Percentiles rank a stretch among this genome's conserved stretches.
phyloP scores from a whole-genome alignment of 23 tunicate species.

The Oikopleura dioica region DNA sequence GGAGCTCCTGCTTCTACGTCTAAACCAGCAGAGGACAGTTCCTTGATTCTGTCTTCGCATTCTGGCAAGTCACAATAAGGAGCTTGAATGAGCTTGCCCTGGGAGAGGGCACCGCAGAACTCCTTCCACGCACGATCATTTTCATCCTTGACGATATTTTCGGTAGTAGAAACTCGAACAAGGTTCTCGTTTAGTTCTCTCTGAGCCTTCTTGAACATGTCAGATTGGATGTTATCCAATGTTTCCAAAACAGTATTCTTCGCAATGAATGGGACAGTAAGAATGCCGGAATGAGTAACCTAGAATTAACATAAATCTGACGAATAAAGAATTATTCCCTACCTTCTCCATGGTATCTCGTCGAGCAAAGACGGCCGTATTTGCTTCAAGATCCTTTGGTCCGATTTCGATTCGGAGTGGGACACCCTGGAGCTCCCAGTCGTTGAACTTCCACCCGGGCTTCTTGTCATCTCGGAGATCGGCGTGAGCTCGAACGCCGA shows the following conservation, averaged over 20 bases:
- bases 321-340: no score
- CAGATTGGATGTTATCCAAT: no score
- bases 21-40: conserved; percentile 42
- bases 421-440: conserved; percentile 92
- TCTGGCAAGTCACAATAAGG: conserved; percentile 45
- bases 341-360: conserved; percentile 44
- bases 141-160: no score
- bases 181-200: no score
- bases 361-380: conserved; percentile 25
- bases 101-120: no score
- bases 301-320: background rate
- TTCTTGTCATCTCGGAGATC: conserved; percentile 50
- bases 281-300: background rate
- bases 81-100: conserved; percentile 90
- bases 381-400: conserved; percentile 59
- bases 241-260: conserved; percentile 12
- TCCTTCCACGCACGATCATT: no score
- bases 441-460: conserved; percentile 94
- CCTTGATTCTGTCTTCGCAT: conserved; percentile 68
- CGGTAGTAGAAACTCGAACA: no score
- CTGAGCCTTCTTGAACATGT: no score
- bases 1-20: conserved; percentile 80
- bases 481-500: conserved; percentile 28
- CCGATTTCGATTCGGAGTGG: conserved; percentile 83
- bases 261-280: background rate